phyloP scores from a whole-genome alignment of 2,113 vertebrate genomes.

The Apodemus speciosus region DNA sequence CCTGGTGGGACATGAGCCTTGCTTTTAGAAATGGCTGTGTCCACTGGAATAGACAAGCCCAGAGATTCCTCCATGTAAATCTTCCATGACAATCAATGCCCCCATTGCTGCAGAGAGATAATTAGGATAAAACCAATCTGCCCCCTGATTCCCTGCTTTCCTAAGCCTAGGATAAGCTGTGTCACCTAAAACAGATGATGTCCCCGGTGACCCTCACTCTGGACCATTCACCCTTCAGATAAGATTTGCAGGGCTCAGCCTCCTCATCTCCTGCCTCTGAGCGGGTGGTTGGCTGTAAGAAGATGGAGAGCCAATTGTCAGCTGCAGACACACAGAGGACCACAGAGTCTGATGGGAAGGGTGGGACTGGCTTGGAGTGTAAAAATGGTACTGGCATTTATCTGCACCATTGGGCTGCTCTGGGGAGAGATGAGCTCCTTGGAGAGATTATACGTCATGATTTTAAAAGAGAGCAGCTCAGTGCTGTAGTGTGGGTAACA shows the following conservation, averaged over 20 bases:
- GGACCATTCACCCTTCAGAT: neutral
- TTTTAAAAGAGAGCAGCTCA: constrained; percentile 29
- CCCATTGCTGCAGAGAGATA: neutral
- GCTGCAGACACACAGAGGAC: neutral
- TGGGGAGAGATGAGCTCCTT: neutral
- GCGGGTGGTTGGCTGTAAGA: neutral
- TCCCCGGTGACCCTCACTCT: neutral
- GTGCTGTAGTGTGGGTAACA: neutral
- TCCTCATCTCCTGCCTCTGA: neutral
- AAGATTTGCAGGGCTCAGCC: neutral
- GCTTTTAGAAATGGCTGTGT: neutral
- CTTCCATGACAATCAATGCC: neutral
- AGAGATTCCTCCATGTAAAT: neutral
- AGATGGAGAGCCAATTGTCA: neutral
- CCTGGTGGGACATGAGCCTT: fast-evolving
- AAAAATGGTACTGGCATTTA: constrained; percentile 65
- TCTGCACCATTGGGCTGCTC: constrained; percentile 43
- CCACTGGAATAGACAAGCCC: neutral
- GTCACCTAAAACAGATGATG: neutral
- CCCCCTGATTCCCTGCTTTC: neutral
- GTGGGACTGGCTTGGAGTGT: neutral
- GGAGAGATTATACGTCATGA: neutral
- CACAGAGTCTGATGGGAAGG: neutral
- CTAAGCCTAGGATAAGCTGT: neutral
- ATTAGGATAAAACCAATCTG: neutral